Percentiles rank a stretch among this genome's conserved stretches.
These are phyloP conservation scores for Uropetala carovei DNA, from an alignment of 2,888 invertebrate species.

Conservation along the genomic window DNA sequence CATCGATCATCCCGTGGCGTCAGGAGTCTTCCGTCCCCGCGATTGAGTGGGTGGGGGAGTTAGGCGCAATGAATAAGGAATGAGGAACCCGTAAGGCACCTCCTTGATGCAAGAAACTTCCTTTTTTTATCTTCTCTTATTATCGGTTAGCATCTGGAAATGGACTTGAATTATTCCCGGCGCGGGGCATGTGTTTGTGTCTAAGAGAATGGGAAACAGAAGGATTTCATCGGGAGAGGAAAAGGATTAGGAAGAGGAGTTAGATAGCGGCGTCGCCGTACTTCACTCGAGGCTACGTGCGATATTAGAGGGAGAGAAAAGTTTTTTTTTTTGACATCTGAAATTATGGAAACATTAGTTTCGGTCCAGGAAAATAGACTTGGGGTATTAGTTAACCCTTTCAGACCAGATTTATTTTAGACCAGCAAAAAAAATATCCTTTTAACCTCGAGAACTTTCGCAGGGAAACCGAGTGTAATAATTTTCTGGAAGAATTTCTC, in stretches of 20 bases:
- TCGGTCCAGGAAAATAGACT: neutral
- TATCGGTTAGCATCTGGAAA: neutral
- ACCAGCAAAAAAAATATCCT: no score
- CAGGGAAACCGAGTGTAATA: no score
- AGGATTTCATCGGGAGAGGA: neutral
- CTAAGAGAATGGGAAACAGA: neutral
- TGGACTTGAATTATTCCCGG: neutral
- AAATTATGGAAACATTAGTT: neutral
- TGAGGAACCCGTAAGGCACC: neutral
- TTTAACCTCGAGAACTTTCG: no score
- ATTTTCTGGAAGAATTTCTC: no score
- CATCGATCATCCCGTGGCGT: slow-evolving; percentile 17
- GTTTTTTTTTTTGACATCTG: neutral
- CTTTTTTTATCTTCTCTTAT: neutral
- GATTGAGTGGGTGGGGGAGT: neutral
- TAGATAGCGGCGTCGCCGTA: neutral
- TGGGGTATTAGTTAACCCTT: neutral
- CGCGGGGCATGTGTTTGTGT: neutral
- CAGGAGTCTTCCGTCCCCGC: neutral
- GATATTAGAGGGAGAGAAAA: neutral
- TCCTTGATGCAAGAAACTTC: neutral
- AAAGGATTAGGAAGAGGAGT: neutral
- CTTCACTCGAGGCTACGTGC: neutral
- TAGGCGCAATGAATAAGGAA: slow-evolving; percentile 1
- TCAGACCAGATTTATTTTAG: no score